Base-by-base conservation (phyloP, 2,113 vertebrate species). In the Strigops habroptila region DNA sequence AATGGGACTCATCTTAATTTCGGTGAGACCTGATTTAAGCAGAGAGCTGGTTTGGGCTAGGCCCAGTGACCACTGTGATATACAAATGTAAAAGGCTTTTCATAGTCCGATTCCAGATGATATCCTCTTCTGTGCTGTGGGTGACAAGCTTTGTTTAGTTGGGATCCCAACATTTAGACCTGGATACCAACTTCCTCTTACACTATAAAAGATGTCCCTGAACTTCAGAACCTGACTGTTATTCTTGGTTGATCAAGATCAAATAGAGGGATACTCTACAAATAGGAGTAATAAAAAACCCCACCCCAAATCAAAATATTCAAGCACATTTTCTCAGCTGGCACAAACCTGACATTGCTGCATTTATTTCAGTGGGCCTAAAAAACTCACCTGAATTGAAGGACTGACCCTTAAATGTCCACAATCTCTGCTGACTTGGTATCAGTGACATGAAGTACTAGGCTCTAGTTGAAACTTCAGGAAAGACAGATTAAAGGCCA, bases 381-480 rank as follows among this genome's bases (percentile, higher is more conserved):
- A 46, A 91, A 82, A 82, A 62, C 52, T 86, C 59, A 73, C 62
- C 57, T 51, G 59, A 91, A 64, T 53, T 89, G 86, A 89, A 95
- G 77, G 59, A 82, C 44, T 49, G 41, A 63, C n/a, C 49, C 69
- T 82, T 70, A 74, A 69, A 60, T 16, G n/a, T 88, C 81, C 95
- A 65, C 59, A 82, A 4, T 82, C 69, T 77, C 69, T 86, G 31
- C 75, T 68, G 69, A 91, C 92, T 68, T 73, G 55, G 48, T 91
- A 89, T 78, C 64, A 71, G 79, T 83, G 78, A 93, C 78, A 74
- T 25, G 46, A 92, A 88, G 65, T 68, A 84, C 65, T 31, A 87
- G 31, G 71, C 62, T 87, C 49, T 75, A 67, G 85, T 65, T 95
- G 79, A 95, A 96, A 92, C 77, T 82, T 92, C 86, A 81, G 80